Evolutionary conservation across 2,797 vertebrate genomes (phyloP), one percentile per base, ranked within the genome.

Genomic region (Amblyraja radiata): DNA sequence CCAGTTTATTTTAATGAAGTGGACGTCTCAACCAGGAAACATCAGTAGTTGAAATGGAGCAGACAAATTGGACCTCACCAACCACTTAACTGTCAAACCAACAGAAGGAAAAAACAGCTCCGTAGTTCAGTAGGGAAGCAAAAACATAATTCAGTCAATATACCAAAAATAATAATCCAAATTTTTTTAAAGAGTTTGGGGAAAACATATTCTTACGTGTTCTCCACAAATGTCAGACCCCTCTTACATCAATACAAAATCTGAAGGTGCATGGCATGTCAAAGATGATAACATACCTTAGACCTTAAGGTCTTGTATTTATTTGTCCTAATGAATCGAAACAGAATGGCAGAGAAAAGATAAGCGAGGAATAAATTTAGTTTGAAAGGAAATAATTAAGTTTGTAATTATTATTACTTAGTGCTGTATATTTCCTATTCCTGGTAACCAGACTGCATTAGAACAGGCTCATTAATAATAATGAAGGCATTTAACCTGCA

Each of bases 401-500:
- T 96, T 97, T 96, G 95, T 97, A 97, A 98, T 98, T 97, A 97
- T 96, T 95, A 94, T 95, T 95, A 97, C 95, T 96, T 97, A 97
- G 97, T 96, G 96, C 96, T 95, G 95, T 95, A 93, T 93, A 94
- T 95, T 95, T 95, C 94, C 95, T 94, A 86, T 94, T 95, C 96
- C 96, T 93, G 94, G 95, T 96, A 97, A 96, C 97, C 96, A 96
- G 96, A 96, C 96, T 97, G 97, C 96, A 95, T 97, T 93, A 95
- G 92, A 94, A 97, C 96, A 96, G 96, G 96, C 95, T 96, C 97
- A 97, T 98, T 97, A 97, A 97, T 98, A 98, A 97, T 97, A 97
- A 97, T 97, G 96, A 97, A 96, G 95, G 96, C 96, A 96, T 97
- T 97, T 97, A 97, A 97, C 97, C 96, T 95, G 95, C 96, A 96